These are phyloP conservation scores for Danaus plexippus DNA, from an alignment of 1,140 invertebrate genomes.

Conservation along the genomic window DNA sequence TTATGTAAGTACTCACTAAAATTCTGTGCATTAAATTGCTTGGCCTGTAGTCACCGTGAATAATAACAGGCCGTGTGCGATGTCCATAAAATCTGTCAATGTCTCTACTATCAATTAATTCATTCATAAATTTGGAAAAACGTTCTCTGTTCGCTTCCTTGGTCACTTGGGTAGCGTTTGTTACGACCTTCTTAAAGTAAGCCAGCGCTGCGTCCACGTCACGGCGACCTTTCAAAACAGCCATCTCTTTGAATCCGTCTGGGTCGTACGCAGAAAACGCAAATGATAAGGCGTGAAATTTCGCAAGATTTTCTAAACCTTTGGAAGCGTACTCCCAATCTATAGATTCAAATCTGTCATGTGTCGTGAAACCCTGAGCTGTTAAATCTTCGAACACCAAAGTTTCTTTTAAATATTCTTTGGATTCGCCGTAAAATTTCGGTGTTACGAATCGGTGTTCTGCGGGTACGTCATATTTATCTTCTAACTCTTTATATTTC, in stretches of 20 bases:
- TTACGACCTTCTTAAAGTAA: conserved; percentile 16
- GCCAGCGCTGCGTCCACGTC: neutral
- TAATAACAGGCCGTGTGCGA: conserved; percentile 21
- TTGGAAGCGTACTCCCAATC: conserved; percentile 39
- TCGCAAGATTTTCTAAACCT: conserved; percentile 35
- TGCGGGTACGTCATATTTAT: conserved; percentile 23
- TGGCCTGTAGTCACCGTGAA: conserved; percentile 39
- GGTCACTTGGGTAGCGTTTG: conserved; percentile 14
- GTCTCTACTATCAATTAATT: conserved; percentile 2
- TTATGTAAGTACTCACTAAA: no score
- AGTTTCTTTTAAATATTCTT: conserved; percentile 29
- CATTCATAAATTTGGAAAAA: conserved; percentile 14
- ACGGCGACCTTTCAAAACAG: conserved; percentile 5
- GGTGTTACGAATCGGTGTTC: conserved; percentile 25
- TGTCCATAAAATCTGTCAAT: conserved; percentile 14
- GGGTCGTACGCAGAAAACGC: conserved; percentile 28
- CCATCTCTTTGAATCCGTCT: conserved; percentile 23
- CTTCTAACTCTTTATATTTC: conserved; percentile 33
- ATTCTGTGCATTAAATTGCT: conserved; percentile 38
- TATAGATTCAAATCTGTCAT: conserved; percentile 37
- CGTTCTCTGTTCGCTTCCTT: conserved; percentile 23
- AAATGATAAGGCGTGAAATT: conserved; percentile 44
- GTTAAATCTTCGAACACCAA: conserved; percentile 43
- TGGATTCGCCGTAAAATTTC: conserved; percentile 33
- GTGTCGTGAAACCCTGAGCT: conserved; percentile 25